These are phyloP conservation scores for Drosophila sulfurigaster DNA, from an alignment of 1,140 invertebrate genomes.

Conservation along the genomic window DNA sequence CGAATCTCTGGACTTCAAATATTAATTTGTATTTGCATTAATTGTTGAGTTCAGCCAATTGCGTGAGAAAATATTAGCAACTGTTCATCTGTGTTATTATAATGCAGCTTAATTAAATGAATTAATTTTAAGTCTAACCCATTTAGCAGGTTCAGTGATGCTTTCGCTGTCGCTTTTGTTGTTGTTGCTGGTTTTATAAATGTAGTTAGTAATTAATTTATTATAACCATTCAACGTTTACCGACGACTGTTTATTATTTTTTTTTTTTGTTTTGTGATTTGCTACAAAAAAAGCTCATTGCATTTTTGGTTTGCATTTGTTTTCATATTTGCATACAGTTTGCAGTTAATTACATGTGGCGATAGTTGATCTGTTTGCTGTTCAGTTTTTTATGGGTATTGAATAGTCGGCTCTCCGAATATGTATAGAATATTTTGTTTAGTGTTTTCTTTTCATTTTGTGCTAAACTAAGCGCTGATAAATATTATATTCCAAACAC, in stretches of 20 bases:
- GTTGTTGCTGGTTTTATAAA: conserved; percentile 17
- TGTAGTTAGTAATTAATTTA: conserved; percentile 47
- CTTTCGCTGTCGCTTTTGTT: conserved; percentile 4
- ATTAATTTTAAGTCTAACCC: conserved; percentile 58
- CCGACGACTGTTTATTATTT: background rate
- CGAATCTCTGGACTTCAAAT: conserved; percentile 35
- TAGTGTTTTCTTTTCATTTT: conserved; percentile 33
- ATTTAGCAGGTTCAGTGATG: conserved; percentile 14
- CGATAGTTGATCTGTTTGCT: background rate
- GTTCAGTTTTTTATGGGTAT: conserved; percentile 6
- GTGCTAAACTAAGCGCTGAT: conserved; percentile 60
- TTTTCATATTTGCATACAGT: conserved; percentile 1
- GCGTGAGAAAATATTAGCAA: conserved; percentile 43
- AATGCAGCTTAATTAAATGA: conserved; percentile 72
- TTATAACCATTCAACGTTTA: conserved; percentile 33
- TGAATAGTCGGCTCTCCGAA: conserved; percentile 32
- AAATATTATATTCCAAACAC: conserved; percentile 55
- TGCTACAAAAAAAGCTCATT: conserved; percentile 75
- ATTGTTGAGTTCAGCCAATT: conserved; percentile 47
- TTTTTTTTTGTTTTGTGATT: background rate
- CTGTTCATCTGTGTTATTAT: conserved; percentile 49
- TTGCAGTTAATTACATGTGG: background rate
- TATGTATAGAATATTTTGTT: conserved; percentile 13
- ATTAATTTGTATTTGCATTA: conserved; percentile 43
- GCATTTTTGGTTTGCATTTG: conserved; percentile 49